Evolutionary conservation across 2,113 vertebrate species (phyloP).

Genomic region (Crypturellus undulatus): DNA sequence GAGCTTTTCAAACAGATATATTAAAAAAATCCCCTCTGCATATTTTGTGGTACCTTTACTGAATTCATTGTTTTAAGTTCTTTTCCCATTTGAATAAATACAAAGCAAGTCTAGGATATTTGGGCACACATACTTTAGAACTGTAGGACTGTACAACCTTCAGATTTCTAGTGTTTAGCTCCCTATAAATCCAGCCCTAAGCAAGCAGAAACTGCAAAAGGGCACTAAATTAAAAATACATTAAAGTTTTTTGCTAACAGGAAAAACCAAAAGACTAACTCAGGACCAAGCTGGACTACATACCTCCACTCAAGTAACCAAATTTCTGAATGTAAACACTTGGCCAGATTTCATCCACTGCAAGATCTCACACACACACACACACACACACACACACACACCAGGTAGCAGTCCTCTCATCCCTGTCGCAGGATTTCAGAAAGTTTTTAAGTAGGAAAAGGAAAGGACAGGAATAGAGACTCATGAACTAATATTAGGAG

Average conservation of each 20-base stretch:
- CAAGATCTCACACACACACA: not conserved
- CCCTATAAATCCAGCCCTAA: not conserved
- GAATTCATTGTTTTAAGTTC: not conserved
- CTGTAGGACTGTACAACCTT: not conserved
- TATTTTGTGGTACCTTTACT: not conserved
- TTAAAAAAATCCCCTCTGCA: not conserved
- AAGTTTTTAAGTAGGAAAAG: not conserved
- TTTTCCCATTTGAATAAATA: not conserved
- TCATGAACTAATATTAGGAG: not conserved
- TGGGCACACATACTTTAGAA: rapidly evolving
- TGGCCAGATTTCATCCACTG: not conserved
- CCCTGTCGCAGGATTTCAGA: not conserved
- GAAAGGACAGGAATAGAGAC: not conserved
- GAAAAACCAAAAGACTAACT: not conserved
- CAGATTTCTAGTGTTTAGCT: not conserved
- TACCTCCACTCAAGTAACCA: not conserved
- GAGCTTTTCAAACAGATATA: not conserved
- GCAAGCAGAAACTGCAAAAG: not conserved
- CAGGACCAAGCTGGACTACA: not conserved
- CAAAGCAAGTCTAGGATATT: not conserved
- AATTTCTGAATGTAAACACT: not conserved
- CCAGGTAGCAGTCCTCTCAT: not conserved
- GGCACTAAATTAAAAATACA: not conserved
- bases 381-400: not conserved
- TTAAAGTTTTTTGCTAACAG: not conserved